Evolutionary conservation across 92 coral and sea anemone species (phyloP), one percentile per base, ranked within the genome.

Genomic region (Meandrina meandrites): DNA sequence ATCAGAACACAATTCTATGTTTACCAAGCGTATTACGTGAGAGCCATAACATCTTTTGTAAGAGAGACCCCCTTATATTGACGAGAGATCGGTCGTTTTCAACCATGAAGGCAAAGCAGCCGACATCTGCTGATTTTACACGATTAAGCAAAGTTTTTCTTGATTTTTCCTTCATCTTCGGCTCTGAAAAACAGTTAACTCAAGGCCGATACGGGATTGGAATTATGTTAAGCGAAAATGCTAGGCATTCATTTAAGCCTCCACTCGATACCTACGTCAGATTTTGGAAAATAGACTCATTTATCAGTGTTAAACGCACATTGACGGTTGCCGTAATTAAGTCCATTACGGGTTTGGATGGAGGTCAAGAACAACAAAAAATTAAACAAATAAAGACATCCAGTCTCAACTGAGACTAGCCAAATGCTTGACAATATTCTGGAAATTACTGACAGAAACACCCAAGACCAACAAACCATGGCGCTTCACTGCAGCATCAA

Each of bases 331-430:
- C 16, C 67, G 64, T 47, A 66, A 67, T 81, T 30, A 81, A 79
- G 48, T 30, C 76, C 76, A 14, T 37, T 37, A 27, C 47, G 42
- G 4, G 62, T 11, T 47, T 81, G 76, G 58, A 30, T 24, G 40
- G 35, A 21, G 51, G 64, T 81, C 66, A 81, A 81, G 30, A 81
- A 45, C 12, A 81, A 67, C 28, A 47, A 18, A 73, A 73, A 35
- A 24, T 17, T 6, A 22, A 36, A 5, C 36, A 40, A 22, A 79
- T 56, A 22, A 80, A 40, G 71, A 35, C 54, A 36, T 28, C 2
- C 35, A n/a, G 66, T 28, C 27, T 73, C 27, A n/a, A n/a, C n/a
- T 40, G 45, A 73, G 51, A 73, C 76, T n/a, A 45, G 32, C 36
- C 21, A 77, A 42, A 40, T 40, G 53, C 18, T 24, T 21, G 5